phyloP scores from a whole-genome alignment of 2,888 invertebrate genomes.

The Melinaea marsaeus region DNA sequence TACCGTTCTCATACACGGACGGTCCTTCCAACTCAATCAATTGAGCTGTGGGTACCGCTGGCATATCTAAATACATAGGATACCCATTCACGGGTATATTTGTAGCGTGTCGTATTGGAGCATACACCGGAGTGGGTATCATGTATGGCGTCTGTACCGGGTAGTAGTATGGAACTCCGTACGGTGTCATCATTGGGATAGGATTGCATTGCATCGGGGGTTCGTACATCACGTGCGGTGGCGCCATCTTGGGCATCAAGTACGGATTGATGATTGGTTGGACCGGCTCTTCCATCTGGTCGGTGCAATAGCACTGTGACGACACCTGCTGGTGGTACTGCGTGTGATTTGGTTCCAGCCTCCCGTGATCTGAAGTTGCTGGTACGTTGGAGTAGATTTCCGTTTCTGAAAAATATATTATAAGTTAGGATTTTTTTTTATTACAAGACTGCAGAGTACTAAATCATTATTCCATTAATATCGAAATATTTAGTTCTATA shows the following conservation, averaged over 20 bases:
- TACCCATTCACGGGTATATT: conserved; percentile 72
- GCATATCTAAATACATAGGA: conserved; percentile 56
- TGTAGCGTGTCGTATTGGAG: conserved; percentile 67
- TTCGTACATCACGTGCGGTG: conserved; percentile 54
- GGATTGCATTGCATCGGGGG: conserved; percentile 47
- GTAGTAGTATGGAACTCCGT: conserved; percentile 67
- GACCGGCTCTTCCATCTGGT: conserved; percentile 47
- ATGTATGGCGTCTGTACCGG: conserved; percentile 70
- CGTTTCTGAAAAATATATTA: conserved; percentile 43
- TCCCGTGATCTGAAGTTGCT: conserved; percentile 42
- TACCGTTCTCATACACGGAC: conserved; percentile 61
- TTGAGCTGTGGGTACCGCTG: conserved; percentile 81
- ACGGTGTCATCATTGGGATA: conserved; percentile 59
- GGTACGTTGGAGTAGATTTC: conserved; percentile 69
- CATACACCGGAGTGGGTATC: conserved; percentile 67
- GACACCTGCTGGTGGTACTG: conserved; percentile 36
- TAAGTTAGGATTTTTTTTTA: neutral
- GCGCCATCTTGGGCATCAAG: conserved; percentile 45
- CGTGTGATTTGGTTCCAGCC: conserved; percentile 37
- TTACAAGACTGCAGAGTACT: no score
- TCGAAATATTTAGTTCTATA: no score
- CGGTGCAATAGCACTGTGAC: conserved; percentile 44
- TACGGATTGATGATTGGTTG: conserved; percentile 44
- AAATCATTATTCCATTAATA: no score
- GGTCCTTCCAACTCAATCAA: conserved; percentile 81